Percentiles rank a stretch among this genome's conserved stretches.
phyloP scores from a whole-genome alignment of 2,888 invertebrate species.

The Drosophila monieri region DNA sequence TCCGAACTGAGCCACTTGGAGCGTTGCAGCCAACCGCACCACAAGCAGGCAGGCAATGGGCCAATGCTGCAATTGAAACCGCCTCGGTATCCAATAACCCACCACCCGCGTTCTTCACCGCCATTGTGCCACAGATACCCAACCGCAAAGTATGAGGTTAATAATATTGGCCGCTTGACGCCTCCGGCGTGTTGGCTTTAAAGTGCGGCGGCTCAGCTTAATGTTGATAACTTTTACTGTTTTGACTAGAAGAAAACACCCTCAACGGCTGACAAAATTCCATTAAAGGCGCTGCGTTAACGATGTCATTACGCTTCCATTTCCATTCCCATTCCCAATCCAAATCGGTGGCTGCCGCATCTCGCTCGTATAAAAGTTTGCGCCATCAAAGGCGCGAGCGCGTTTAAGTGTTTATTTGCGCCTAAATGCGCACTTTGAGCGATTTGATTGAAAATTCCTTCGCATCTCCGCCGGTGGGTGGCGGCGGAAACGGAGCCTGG shows the following conservation, averaged over 20 bases:
- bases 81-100: constrained; percentile 20
- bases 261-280: constrained; percentile 35
- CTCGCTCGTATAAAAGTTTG: constrained; percentile 62
- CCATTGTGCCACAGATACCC: constrained; percentile 12
- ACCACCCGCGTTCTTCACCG: not conserved
- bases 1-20: constrained; percentile 61
- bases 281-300: constrained; percentile 73
- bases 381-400: constrained; percentile 78
- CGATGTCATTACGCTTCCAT: constrained; percentile 85
- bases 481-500: not conserved
- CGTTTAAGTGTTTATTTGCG: constrained; percentile 81
- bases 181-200: constrained; percentile 45
- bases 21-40: constrained; percentile 64
- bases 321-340: constrained; percentile 87
- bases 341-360: constrained; percentile 45
- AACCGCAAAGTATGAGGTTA: constrained; percentile 69
- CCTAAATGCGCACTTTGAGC: constrained; percentile 80
- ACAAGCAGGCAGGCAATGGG: constrained; percentile 66
- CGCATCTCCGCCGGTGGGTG: constrained; percentile 16
- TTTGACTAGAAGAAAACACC: constrained; percentile 48
- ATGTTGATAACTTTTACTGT: constrained; percentile 62
- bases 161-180: constrained; percentile 44
- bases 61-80: constrained; percentile 62
- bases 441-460: constrained; percentile 79
- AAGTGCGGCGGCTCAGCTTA: constrained; percentile 55